Percentiles rank a stretch among this genome's conserved stretches.
Evolutionary conservation across 2,888 invertebrate species (phyloP).

Genomic region (Ypsolopha sequella): DNA sequence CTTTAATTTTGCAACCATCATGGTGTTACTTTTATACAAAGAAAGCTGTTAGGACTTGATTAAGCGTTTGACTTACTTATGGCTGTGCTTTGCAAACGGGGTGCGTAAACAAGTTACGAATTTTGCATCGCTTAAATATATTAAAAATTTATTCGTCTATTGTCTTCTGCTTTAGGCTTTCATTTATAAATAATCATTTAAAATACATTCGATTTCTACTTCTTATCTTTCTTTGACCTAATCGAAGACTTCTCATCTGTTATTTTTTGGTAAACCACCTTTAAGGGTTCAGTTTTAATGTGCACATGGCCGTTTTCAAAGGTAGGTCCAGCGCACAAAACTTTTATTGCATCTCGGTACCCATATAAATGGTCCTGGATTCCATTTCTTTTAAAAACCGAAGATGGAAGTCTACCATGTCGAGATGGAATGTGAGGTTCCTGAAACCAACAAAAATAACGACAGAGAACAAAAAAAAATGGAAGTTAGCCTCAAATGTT

Average conservation of each 20-base stretch:
- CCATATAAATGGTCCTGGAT: constrained; percentile 58
- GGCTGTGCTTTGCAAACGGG: no score
- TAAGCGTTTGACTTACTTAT: neutral
- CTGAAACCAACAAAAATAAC: constrained; percentile 53
- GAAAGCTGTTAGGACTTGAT: neutral
- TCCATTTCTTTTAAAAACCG: constrained; percentile 51
- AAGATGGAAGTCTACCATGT: constrained; percentile 47
- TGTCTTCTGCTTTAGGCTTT: no score
- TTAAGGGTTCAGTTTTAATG: constrained; percentile 40
- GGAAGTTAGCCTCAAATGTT: constrained; percentile 10
- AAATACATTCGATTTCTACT: constrained; percentile 7
- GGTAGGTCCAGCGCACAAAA: constrained; percentile 32
- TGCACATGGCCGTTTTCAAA: constrained; percentile 25
- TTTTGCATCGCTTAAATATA: no score
- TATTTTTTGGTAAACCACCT: constrained; percentile 32
- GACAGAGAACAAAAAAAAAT: neutral
- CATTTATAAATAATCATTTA: no score
- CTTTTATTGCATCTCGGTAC: constrained; percentile 48
- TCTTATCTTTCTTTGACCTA: constrained; percentile 32
- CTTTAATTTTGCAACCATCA: no score
- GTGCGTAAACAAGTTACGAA: no score
- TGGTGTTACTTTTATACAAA: neutral
- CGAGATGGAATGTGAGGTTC: constrained; percentile 58
- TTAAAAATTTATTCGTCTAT: no score
- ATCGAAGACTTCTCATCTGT: constrained; percentile 33